Evolutionary conservation across 2,797 vertebrate species (phyloP), one percentile per base, ranked within the genome.

Genomic region (Champsocephalus gunnari): DNA sequence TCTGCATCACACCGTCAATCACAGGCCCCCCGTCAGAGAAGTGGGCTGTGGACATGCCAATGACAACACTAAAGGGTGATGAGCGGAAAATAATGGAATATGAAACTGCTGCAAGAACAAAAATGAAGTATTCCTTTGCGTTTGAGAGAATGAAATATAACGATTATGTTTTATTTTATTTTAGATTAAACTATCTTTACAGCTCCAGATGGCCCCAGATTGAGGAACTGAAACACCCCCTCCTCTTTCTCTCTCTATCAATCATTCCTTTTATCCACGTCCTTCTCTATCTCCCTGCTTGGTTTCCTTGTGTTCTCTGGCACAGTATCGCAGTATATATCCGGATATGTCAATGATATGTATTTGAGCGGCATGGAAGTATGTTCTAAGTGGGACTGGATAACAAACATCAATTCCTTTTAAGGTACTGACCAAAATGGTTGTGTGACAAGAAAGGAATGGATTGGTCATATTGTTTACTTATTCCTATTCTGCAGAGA

Each of bases 1-100:
- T 87, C 82, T 89, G 61, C 73, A 79, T 80, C 66, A 12, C 67
- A 32, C 71, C 57, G 84, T 91, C 86, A 86, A 89, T 90, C 88
- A 88, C 66, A 47, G 66, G 60, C 41, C 9, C 0, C 28, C 73
- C 76, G 85, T 87, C 83, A 74, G 73, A 53, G 68, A 16, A 69
- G 67, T 66, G 71, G 80, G 51, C 71, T 68, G 73, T 73, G 79
- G 71, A 73, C 80, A 73, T 58, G 71, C 28, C 62, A 41, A 32
- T 74, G 80, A 80, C 61, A 47, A 59, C 28, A n/a, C 48, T n/a
- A 57, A 69, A 75, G 11, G 65, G 66, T 59, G 71, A 75, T 21
- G 60, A 51, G 53, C 41, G n/a, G 12, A 5, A 66, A 73, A 71
- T 28, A 73, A 55, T 1, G 51, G 32, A 19, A 59, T 13, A 12